These are phyloP conservation scores for Leptoteleia sp. DNA, from an alignment of 1,140 invertebrate species.

Conservation along the genomic window DNA sequence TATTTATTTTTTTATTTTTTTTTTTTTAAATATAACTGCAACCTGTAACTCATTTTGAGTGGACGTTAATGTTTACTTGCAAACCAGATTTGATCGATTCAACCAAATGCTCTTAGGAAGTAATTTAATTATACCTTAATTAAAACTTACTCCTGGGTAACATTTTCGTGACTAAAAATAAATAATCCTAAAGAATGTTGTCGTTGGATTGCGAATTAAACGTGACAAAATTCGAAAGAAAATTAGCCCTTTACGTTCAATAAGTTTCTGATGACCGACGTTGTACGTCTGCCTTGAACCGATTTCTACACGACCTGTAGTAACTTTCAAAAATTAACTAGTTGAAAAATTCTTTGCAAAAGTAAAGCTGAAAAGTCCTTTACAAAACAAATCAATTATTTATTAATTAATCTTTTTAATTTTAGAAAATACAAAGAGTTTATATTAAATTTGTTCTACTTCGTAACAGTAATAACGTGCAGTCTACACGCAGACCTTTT, in stretches of 20 bases:
- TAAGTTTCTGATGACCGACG: constrained; percentile 23
- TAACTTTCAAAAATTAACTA: constrained; percentile 4
- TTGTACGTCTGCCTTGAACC: not conserved
- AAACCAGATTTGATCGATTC: constrained; percentile 2
- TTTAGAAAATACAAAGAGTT: too few relatives aligned
- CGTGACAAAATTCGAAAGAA: constrained; percentile 9
- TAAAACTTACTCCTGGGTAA: constrained; percentile 15
- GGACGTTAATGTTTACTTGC: constrained; percentile 32
- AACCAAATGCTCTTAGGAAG: not conserved
- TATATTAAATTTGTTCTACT: too few relatives aligned
- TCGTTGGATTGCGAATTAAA: constrained; percentile 26
- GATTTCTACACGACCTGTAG: constrained; percentile 3
- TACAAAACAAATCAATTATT: too few relatives aligned
- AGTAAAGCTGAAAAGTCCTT: too few relatives aligned
- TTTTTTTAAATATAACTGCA: constrained; percentile 27
- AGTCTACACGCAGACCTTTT: too few relatives aligned
- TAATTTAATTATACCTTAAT: constrained; percentile 49
- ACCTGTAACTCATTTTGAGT: too few relatives aligned
- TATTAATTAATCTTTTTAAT: too few relatives aligned
- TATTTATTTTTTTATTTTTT: constrained; percentile 13
- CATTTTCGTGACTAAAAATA: too few relatives aligned
- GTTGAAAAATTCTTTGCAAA: too few relatives aligned
- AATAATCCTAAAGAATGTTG: not conserved
- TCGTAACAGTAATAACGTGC: too few relatives aligned
- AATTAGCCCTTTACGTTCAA: constrained; percentile 17